phyloP scores from a whole-genome alignment of 2,113 vertebrate genomes.

The Macrotus californicus region DNA sequence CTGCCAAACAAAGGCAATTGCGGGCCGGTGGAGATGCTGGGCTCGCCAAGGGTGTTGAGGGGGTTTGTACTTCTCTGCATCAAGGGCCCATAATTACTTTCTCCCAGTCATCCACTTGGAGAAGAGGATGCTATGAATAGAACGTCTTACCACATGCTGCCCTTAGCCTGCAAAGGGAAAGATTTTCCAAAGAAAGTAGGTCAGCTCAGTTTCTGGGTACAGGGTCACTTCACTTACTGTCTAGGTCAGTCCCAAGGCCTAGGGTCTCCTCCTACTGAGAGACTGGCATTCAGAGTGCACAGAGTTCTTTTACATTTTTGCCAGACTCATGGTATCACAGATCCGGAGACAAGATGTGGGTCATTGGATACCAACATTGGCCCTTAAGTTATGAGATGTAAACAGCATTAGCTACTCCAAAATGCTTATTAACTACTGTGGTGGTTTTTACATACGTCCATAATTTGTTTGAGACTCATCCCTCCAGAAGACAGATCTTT shows the following conservation, averaged over 20 bases:
- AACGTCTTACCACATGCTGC: background rate
- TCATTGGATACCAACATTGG: background rate
- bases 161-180: background rate
- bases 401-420: background rate
- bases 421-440: background rate
- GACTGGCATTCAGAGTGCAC: fast-evolving
- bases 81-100: background rate
- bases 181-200: slow-evolving; percentile 32
- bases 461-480: background rate
- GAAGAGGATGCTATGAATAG: slow-evolving; percentile 49
- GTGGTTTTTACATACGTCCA: background rate
- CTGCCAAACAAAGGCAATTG: slow-evolving; percentile 50
- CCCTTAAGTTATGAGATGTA: background rate
- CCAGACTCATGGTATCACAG: background rate
- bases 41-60: background rate
- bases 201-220: background rate
- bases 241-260: background rate
- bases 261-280: background rate
- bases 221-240: background rate
- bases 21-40: slow-evolving; percentile 30
- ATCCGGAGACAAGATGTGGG: background rate
- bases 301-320: background rate
- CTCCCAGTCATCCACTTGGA: slow-evolving; percentile 20
- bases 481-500: background rate
- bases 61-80: slow-evolving; percentile 27